Evolutionary conservation across 2,113 vertebrate genomes (phyloP).

Genomic region (Chaetodon trifascialis): DNA sequence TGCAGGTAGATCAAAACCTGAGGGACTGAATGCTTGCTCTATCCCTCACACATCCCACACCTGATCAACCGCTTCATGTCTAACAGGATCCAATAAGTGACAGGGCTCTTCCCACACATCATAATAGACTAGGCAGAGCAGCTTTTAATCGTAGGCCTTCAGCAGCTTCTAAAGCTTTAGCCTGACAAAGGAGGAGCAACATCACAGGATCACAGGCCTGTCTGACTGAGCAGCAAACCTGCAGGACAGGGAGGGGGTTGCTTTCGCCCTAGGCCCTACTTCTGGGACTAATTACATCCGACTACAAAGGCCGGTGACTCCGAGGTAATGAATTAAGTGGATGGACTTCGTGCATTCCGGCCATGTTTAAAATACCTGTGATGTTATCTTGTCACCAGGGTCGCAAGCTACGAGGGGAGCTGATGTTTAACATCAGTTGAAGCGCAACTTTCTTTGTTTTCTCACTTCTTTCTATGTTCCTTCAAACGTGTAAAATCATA

Average conservation of each 20-base stretch:
- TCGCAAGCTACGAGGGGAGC: not conserved
- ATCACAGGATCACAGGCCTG: slow-evolving; percentile 24
- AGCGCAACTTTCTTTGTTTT: not conserved
- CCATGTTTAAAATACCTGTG: slow-evolving; percentile 74
- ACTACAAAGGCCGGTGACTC: slow-evolving; percentile 67
- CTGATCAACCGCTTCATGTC: slow-evolving; percentile 29
- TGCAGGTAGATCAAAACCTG: not conserved
- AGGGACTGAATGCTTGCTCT: not conserved
- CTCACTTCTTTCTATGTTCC: too few species aligned
- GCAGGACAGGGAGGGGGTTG: slow-evolving; percentile 11
- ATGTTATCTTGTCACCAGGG: slow-evolving; percentile 61
- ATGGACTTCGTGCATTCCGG: slow-evolving; percentile 59
- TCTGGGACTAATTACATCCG: slow-evolving; percentile 72
- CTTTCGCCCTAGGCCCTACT: slow-evolving; percentile 26
- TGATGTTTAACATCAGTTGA: slow-evolving; percentile 21
- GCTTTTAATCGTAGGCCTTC: slow-evolving; percentile 33
- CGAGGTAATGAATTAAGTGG: slow-evolving; percentile 70
- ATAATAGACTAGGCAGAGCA: not conserved
- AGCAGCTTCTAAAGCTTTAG: slow-evolving; percentile 41
- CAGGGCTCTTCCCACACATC: slow-evolving; percentile 3
- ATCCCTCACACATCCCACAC: not conserved
- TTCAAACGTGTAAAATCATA: not conserved
- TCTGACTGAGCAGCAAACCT: slow-evolving; percentile 28
- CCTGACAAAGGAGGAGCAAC: slow-evolving; percentile 33
- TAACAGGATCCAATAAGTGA: not conserved